These are phyloP conservation scores for Agriotes lineatus DNA, from an alignment of 2,888 invertebrate species.

Conservation along the genomic window DNA sequence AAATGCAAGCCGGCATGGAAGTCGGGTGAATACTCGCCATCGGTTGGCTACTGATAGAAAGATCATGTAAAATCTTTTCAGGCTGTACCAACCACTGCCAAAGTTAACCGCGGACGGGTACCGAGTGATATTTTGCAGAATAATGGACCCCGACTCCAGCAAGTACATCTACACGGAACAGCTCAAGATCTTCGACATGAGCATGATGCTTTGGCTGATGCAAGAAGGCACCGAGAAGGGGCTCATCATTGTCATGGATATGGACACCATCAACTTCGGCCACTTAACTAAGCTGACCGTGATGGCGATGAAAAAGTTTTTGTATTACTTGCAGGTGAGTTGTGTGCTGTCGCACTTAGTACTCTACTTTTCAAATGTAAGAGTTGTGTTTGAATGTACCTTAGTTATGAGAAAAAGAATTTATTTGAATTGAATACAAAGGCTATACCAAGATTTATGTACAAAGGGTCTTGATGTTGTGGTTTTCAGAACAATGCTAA, in stretches of 20 bases:
- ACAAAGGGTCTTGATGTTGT: too few species aligned
- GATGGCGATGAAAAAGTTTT: slow-evolving; percentile 74
- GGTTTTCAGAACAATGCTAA: too few species aligned
- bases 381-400: too few species aligned
- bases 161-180: slow-evolving; percentile 70
- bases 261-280: slow-evolving; percentile 71
- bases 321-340: slow-evolving; percentile 74
- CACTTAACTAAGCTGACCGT: slow-evolving; percentile 74
- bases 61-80: too few species aligned
- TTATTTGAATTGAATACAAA: too few species aligned
- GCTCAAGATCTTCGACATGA: slow-evolving; percentile 71
- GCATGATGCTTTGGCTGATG: slow-evolving; percentile 72
- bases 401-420: too few species aligned
- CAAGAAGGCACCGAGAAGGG: slow-evolving; percentile 70
- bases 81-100: slow-evolving; percentile 41
- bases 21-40: slow-evolving; percentile 67
- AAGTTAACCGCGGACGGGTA: slow-evolving; percentile 54
- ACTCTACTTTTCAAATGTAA: too few species aligned
- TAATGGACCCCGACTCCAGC: slow-evolving; percentile 70
- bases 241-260: slow-evolving; percentile 73
- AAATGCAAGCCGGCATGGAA: slow-evolving; percentile 61
- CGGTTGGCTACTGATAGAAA: too few species aligned
- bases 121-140: slow-evolving; percentile 54
- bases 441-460: too few species aligned
- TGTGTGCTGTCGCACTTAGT: too few species aligned